Evolutionary conservation across 1,140 invertebrate genomes (phyloP), one percentile per base, ranked within the genome.

Genomic region (Drosophila nikananu): DNA sequence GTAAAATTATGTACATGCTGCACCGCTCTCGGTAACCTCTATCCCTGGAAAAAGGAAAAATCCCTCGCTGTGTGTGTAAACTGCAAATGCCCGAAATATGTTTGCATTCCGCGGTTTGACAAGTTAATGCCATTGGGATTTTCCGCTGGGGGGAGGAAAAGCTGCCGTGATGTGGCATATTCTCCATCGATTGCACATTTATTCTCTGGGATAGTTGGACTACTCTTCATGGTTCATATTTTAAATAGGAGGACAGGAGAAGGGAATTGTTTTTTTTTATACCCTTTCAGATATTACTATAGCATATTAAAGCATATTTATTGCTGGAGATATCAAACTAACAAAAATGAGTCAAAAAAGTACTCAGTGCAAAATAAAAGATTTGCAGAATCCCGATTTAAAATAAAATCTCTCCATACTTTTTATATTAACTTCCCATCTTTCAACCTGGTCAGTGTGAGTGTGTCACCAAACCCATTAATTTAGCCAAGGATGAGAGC

Each of bases 31-130:
- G 52, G 19, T 55, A 55, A 55, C 52, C 52, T 55, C 52, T 23
- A 23, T 23, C 21, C 19, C 52, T 9, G 5, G 13, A 6, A 23
- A 7, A 17, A 3, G 35, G 15, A 39, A 23, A 51, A 51, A 30
- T 42, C 54, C 52, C 52, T 17, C 41, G 63, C 25, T 55, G 25
- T 61, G 46, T 61, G 60, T 73, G 70, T 42, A 46, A 48, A 55
- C 46, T 63, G 71, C 79, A 92, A 92, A 92, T 91, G 81, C 70
- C 77, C 70, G 80, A 92, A 92, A 92, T 92, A 92, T 92, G 91
- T 92, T 92, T 86, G 77, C 76, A 83, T 92, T 91, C 83, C 52
- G 86, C 65, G 80, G 79, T 77, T 91, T 92, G 91, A 92, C 91
- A 92, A 91, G 81, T 92, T 91, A 92, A 92, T 92, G 91, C 91